Percentiles rank a stretch among this genome's conserved stretches.
Conservation (phyloP, 2,888 invertebrate genomes). For the Eumacrocentrus americanus region DNA sequence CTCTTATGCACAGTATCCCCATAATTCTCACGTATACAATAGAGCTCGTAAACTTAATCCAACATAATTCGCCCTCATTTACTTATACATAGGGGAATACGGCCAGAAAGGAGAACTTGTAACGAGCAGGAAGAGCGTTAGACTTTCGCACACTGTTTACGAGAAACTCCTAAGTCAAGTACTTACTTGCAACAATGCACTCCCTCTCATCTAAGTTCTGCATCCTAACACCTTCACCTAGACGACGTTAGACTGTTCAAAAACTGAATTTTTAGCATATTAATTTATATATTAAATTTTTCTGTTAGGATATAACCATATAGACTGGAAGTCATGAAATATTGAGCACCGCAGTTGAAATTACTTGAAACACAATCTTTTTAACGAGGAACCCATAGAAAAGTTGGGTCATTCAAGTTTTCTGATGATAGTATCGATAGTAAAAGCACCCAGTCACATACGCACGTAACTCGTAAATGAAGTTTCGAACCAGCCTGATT, state of each 20-base stretch:
- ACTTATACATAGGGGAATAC: not conserved
- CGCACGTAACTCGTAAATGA: not conserved
- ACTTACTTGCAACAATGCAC: conserved; percentile 8
- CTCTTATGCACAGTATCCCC: too few relatives aligned
- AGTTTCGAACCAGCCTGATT: not conserved
- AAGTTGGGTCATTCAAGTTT: conserved; percentile 9
- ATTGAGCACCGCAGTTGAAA: not conserved
- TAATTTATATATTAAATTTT: not conserved
- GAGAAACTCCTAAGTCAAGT: not conserved
- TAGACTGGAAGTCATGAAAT: not conserved
- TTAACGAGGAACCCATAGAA: not conserved
- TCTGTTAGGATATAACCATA: too few relatives aligned
- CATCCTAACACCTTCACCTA: not conserved
- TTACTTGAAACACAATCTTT: not conserved
- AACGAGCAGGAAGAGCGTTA: not conserved
- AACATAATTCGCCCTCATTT: conserved; percentile 1
- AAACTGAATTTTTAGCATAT: not conserved
- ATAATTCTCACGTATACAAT: not conserved
- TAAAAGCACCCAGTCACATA: not conserved
- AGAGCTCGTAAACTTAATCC: conserved; percentile 1
- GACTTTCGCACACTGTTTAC: conserved; percentile 11
- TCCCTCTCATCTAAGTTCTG: conserved; percentile 12
- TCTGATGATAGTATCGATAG: too few relatives aligned
- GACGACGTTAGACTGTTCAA: too few relatives aligned
- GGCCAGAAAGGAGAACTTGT: not conserved